A percentile compares a stretch with the other conserved stretches of the same genome.
Conservation (phyloP, 2,113 vertebrate species). For the Phodopus roborovskii region DNA sequence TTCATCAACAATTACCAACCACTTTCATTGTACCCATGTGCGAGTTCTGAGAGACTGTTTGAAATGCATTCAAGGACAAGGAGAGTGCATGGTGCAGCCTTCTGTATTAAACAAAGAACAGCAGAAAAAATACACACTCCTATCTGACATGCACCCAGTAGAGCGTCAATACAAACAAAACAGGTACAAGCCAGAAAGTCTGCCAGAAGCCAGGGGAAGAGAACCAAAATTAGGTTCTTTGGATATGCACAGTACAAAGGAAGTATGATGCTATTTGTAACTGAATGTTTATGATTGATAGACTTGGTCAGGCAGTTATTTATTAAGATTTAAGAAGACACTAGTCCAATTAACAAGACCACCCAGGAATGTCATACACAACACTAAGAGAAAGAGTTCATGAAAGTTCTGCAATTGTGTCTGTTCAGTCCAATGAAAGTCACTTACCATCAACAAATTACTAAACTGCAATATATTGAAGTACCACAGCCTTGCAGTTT, state of each 20-base stretch:
- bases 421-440: background rate
- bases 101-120: constrained; percentile 65
- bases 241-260: constrained; percentile 10
- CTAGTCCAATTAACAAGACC: background rate
- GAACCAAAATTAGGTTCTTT: constrained; percentile 44
- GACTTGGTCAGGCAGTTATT: background rate
- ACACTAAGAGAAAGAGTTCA: background rate
- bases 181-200: background rate
- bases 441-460: background rate
- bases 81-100: constrained; percentile 48
- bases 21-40: constrained; percentile 59
- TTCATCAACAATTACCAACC: constrained; percentile 70
- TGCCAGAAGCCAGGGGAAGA: background rate
- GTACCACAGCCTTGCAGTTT: background rate
- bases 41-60: constrained; percentile 67
- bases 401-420: background rate
- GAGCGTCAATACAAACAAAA: constrained; percentile 59
- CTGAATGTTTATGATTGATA: constrained; percentile 22
- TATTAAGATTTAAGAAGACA: background rate
- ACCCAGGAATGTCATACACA: background rate
- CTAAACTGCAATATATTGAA: background rate
- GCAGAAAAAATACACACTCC: constrained; percentile 61
- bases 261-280: constrained; percentile 2
- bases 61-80: constrained; percentile 62
- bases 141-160: background rate